phyloP scores from a whole-genome alignment of 2,113 vertebrate species.

The Psettodes erumei region DNA sequence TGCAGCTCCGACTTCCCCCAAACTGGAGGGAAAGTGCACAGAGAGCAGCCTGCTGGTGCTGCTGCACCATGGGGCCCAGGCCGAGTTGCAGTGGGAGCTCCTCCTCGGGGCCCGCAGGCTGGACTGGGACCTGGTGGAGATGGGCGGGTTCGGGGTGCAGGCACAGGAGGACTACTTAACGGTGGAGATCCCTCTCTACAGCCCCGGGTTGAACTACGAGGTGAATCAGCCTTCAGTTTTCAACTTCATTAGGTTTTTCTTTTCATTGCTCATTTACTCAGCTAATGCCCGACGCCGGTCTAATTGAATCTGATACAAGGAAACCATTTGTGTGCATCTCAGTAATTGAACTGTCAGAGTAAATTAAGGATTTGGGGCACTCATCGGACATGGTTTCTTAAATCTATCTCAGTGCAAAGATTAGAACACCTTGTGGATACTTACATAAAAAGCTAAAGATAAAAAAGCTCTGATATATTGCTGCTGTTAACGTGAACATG shows the following conservation, averaged over 20 bases:
- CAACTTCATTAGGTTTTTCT: neutral
- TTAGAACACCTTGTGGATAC: neutral
- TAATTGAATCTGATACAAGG: neutral
- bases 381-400: neutral
- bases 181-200: slow-evolving; percentile 60
- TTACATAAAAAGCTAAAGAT: no score
- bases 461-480: no score
- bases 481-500: neutral
- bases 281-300: neutral
- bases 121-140: slow-evolving; percentile 67
- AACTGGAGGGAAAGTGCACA: slow-evolving; percentile 62
- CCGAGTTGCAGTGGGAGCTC: slow-evolving; percentile 60
- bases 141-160: slow-evolving; percentile 56
- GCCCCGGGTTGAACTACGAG: slow-evolving; percentile 57
- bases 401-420: neutral
- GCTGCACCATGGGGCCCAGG: slow-evolving; percentile 55
- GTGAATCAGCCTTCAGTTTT: slow-evolving; percentile 25
- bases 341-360: neutral
- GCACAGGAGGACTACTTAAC: slow-evolving; percentile 50
- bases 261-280: neutral
- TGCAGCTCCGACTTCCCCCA: slow-evolving; percentile 26
- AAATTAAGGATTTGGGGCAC: neutral
- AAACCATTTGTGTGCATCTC: neutral
- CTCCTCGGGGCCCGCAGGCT: slow-evolving; percentile 53
- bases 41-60: slow-evolving; percentile 59